Base-by-base conservation (phyloP, 2,113 vertebrate genomes). In the Panurus biarmicus region DNA sequence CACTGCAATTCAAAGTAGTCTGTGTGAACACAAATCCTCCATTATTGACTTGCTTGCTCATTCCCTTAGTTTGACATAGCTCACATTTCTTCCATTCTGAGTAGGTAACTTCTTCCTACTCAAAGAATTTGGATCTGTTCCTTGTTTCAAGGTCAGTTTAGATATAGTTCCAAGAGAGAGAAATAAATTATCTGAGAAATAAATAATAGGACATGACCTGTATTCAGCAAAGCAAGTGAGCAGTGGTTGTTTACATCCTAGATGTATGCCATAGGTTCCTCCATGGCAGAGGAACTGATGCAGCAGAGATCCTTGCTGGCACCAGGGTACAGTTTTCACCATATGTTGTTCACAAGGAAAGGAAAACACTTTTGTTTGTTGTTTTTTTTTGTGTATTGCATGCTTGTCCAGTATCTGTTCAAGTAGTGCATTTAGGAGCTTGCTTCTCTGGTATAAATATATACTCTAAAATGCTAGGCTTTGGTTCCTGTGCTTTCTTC, bases 221-320 rank as follows among this genome's bases (percentile, higher is more conserved):
- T 77, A 57, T 90, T 95, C 90, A 95, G 67, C 70, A 90, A 61
- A 95, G 50, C 0, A 0, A 44, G 76, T 45, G 65, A 87, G 61
- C 31, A 10, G 42, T 70, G 80, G 28, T 81, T 71, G 75, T 93
- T 78, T 76, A 81, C 35, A n/a, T n/a, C n/a, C n/a, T n/a, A n/a
- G n/a, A n/a, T n/a, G n/a, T n/a, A n/a, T n/a, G n/a, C n/a, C n/a
- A n/a, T n/a, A n/a, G n/a, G n/a, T n/a, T n/a, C n/a, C 62, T 92
- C 86, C 62, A 56, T 67, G 45, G 88, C 82, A 90, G 33, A 89
- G 71, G 70, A 94, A 86, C 18, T 87, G 85, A 83, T 88, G 86
- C 78, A 91, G 83, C 79, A 88, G 85, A 87, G 75, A 87, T 83
- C 56, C 76, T 67, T 83, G 38, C 77, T 95, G 91, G 66, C 74